phyloP scores from a whole-genome alignment of 2,888 invertebrate genomes.

The Cordilura impudica region DNA sequence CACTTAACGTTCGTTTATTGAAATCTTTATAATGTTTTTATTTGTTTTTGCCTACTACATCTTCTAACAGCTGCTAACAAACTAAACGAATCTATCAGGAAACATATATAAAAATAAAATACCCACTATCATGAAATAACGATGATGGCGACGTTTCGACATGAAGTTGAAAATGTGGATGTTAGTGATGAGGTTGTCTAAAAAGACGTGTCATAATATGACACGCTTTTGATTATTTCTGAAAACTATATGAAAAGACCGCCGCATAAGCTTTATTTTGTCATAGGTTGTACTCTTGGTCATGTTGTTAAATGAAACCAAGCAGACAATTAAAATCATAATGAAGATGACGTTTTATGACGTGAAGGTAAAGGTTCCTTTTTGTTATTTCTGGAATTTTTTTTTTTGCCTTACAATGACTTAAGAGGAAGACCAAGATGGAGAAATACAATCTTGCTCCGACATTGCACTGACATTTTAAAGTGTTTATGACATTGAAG shows the following conservation, averaged over 20 bases:
- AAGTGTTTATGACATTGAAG: constrained; percentile 56
- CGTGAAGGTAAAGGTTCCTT: constrained; percentile 41
- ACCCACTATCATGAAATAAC: constrained; percentile 18
- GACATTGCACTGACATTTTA: constrained; percentile 32
- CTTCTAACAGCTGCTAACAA: constrained; percentile 12
- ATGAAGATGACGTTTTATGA: constrained; percentile 42
- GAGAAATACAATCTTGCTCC: not conserved
- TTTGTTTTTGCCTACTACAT: not conserved
- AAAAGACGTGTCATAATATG: constrained; percentile 47
- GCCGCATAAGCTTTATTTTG: constrained; percentile 19
- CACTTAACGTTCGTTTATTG: constrained; percentile 59
- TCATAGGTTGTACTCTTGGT: not conserved
- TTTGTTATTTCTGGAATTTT: constrained; percentile 18
- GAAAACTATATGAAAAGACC: constrained; percentile 38
- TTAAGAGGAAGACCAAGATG: not conserved
- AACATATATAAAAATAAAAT: constrained; percentile 15
- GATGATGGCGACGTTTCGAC: not conserved
- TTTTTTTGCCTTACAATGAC: not conserved
- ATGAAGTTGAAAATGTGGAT: not conserved
- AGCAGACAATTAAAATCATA: constrained; percentile 49
- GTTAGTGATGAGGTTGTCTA: constrained; percentile 37
- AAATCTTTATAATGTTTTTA: constrained; percentile 10
- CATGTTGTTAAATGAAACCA: constrained; percentile 34
- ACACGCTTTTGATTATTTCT: constrained; percentile 49
- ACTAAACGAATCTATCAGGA: constrained; percentile 39